These are phyloP conservation scores for Morbakka virulenta DNA, from an alignment of 30 jellyfish, hydroid and myxozoan genomes.

Conservation along the genomic window DNA sequence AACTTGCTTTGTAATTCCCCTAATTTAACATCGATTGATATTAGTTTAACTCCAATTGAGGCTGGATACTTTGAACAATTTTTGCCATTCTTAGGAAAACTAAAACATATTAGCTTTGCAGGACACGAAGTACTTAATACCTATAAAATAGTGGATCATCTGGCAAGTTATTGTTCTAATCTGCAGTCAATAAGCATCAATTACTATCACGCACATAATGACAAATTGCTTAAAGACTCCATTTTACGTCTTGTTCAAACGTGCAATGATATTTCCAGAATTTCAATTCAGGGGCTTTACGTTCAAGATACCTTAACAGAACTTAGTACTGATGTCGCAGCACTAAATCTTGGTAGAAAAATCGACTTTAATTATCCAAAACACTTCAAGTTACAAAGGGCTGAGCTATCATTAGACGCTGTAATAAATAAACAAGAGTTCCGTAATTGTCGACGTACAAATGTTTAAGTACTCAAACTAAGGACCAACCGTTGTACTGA, in stretches of 20 bases:
- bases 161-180: slow-evolving; percentile 7
- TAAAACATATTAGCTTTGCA: slow-evolving; percentile 13
- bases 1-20: background rate
- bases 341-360: background rate
- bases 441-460: too few species aligned
- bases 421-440: background rate
- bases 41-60: slow-evolving; percentile 40
- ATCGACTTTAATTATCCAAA: background rate
- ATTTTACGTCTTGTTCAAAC: background rate
- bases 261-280: background rate
- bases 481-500: too few species aligned
- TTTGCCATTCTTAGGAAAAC: slow-evolving; percentile 21
- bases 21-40: slow-evolving; percentile 16
- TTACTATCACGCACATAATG: slow-evolving; percentile 38
- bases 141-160: background rate
- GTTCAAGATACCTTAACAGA: background rate
- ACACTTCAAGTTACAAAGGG: background rate
- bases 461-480: too few species aligned
- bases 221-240: slow-evolving; percentile 6
- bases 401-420: background rate
- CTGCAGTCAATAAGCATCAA: slow-evolving; percentile 6
- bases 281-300: background rate
- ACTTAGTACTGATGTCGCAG: background rate
- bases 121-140: slow-evolving; percentile 42
- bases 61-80: slow-evolving; percentile 19